Percentiles rank a stretch among this genome's conserved stretches.
Evolutionary conservation across 2,888 invertebrate species (phyloP).

Genomic region (Sturmia bella): DNA sequence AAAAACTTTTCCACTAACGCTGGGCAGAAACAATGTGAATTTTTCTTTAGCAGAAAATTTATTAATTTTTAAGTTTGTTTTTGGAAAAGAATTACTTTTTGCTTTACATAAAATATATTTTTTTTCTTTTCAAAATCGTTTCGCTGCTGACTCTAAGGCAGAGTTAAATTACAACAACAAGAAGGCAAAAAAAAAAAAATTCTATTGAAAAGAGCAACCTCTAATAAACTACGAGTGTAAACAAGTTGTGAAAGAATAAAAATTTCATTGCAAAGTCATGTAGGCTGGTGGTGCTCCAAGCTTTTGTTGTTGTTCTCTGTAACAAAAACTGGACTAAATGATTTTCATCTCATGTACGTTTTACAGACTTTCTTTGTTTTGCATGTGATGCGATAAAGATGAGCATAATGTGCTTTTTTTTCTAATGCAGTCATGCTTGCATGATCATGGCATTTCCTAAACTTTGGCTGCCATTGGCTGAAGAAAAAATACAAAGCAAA

Average conservation of each 20-base stretch:
- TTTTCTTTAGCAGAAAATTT: too few relatives aligned
- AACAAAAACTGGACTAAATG: slow-evolving; percentile 37
- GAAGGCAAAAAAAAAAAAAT: slow-evolving; percentile 5
- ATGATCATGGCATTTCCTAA: slow-evolving; percentile 64
- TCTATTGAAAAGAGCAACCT: slow-evolving; percentile 26
- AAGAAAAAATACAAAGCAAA: too few relatives aligned
- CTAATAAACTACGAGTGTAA: slow-evolving; percentile 59
- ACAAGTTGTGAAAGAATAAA: slow-evolving; percentile 36
- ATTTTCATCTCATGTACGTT: slow-evolving; percentile 50
- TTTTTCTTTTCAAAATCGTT: slow-evolving; percentile 63
- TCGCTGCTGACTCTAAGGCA: slow-evolving; percentile 48
- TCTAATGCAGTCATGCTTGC: slow-evolving; percentile 63
- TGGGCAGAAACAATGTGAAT: too few relatives aligned
- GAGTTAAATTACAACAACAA: slow-evolving; percentile 58
- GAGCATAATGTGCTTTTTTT: slow-evolving; percentile 25
- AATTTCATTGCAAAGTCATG: slow-evolving; percentile 52
- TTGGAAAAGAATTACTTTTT: slow-evolving; percentile 6
- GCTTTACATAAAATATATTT: background rate
- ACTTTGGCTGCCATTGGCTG: slow-evolving; percentile 12
- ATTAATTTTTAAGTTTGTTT: too few relatives aligned
- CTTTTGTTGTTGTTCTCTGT: slow-evolving; percentile 44
- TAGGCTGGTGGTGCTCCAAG: slow-evolving; percentile 42
- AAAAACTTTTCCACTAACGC: too few relatives aligned
- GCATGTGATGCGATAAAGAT: slow-evolving; percentile 37
- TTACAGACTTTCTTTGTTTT: slow-evolving; percentile 43